Percentiles rank a stretch among this genome's conserved stretches.
Conservation (phyloP, 2,888 invertebrate species). For the Harpagoxenus sublaevis region DNA sequence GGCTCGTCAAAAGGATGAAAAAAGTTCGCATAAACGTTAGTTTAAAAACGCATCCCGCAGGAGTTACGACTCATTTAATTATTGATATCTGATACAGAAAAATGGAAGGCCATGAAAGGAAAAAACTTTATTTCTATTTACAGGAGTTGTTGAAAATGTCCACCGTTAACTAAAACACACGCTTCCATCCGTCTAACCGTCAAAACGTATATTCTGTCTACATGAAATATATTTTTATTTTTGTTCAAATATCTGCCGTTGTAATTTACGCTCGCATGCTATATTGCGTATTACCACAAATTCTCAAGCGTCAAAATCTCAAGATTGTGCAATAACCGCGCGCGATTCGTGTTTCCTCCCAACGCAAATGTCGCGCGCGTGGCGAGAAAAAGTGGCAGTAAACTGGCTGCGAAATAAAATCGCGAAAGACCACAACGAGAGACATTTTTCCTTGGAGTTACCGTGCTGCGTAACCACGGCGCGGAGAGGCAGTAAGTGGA, state of each 20-base stretch:
- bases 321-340: neutral
- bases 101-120: no score
- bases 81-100: no score
- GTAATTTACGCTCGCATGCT: neutral
- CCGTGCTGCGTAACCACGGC: constrained; percentile 16
- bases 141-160: no score
- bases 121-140: no score
- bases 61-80: no score
- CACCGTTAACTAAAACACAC: no score
- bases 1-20: no score
- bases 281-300: neutral
- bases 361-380: constrained; percentile 4
- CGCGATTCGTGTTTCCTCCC: neutral
- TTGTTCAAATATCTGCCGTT: neutral
- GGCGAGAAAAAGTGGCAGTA: constrained; percentile 6
- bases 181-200: no score
- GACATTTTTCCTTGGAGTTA: constrained; percentile 31
- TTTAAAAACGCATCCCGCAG: no score
- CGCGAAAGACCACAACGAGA: neutral
- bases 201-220: neutral
- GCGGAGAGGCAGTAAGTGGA: constrained; percentile 37
- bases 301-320: constrained; percentile 25
- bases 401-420: constrained; percentile 16
- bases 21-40: no score
- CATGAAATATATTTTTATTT: constrained; percentile 2